Evolutionary conservation across 2,113 vertebrate genomes (phyloP).

Genomic region (Perca flavescens): DNA sequence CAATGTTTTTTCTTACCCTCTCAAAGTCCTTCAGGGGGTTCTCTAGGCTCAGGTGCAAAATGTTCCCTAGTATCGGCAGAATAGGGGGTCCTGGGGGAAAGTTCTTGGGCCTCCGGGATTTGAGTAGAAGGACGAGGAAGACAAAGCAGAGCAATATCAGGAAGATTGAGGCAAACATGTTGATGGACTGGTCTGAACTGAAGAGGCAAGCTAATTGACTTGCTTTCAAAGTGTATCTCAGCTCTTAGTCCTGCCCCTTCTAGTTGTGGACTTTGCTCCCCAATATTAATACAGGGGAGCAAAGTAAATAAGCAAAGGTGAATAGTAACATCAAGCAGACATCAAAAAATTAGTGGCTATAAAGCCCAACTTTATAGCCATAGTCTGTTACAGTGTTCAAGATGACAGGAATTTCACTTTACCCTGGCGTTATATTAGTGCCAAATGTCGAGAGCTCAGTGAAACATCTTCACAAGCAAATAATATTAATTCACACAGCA

Average conservation of each 20-base stretch:
- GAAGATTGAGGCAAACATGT: slow-evolving; percentile 68
- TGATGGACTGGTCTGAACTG: slow-evolving; percentile 5
- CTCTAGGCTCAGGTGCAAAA: slow-evolving; percentile 64
- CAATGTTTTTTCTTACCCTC: no score
- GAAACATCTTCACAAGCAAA: no score
- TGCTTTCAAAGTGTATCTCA: not conserved
- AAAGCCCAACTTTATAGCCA: no score
- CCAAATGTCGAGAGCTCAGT: no score
- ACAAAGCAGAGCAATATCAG: slow-evolving; percentile 67
- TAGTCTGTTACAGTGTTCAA: no score
- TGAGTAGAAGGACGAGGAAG: slow-evolving; percentile 60
- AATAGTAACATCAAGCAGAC: not conserved
- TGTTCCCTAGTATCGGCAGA: slow-evolving; percentile 79
- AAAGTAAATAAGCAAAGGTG: not conserved
- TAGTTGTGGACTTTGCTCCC: slow-evolving; percentile 20
- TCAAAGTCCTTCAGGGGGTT: no score
- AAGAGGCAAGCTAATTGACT: not conserved
- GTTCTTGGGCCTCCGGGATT: slow-evolving; percentile 76
- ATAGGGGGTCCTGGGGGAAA: slow-evolving; percentile 80
- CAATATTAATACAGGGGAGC: not conserved
- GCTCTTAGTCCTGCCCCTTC: not conserved
- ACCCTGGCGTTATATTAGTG: no score
- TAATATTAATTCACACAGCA: no score
- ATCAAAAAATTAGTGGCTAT: no score
- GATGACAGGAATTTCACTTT: no score